Percentiles rank a stretch among this genome's conserved stretches.
phyloP scores from a whole-genome alignment of 2,797 vertebrate genomes.

The Periophthalmus magnuspinnatus region DNA sequence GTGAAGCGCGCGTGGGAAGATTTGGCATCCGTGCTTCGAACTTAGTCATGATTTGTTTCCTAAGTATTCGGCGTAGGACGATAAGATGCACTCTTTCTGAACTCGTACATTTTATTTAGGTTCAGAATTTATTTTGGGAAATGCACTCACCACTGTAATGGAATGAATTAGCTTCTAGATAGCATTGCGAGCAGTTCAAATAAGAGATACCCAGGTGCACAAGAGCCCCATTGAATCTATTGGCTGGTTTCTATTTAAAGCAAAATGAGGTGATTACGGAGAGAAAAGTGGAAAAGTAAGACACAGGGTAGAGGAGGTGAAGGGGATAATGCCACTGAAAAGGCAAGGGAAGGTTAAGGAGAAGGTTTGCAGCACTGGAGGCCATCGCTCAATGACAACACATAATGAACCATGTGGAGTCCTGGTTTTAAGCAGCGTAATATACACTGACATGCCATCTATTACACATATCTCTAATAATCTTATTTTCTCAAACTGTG shows the following conservation, averaged over 20 bases:
- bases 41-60: slow-evolving; percentile 61
- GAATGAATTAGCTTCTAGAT: slow-evolving; percentile 12
- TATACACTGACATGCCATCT: slow-evolving; percentile 3
- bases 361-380: slow-evolving; percentile 3
- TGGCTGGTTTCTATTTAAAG: slow-evolving; percentile 29
- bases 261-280: slow-evolving; percentile 11
- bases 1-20: slow-evolving; percentile 49
- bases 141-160: not conserved
- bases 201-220: slow-evolving; percentile 20
- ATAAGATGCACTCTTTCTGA: slow-evolving; percentile 27
- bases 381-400: slow-evolving; percentile 7
- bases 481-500: not conserved
- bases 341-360: slow-evolving; percentile 4
- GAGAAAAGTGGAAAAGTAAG: not conserved
- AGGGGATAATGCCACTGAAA: not conserved
- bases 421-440: slow-evolving; percentile 6
- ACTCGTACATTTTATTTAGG: slow-evolving; percentile 21
- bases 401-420: slow-evolving; percentile 8
- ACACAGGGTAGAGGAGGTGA: not conserved
- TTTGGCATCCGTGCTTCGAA: slow-evolving; percentile 49
- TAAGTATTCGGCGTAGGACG: slow-evolving; percentile 54
- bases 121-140: slow-evolving; percentile 13
- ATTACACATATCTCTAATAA: slow-evolving; percentile 11
- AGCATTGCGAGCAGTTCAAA: slow-evolving; percentile 22
- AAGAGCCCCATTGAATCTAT: slow-evolving; percentile 16